Conservation (phyloP, 2,113 vertebrate species). For the Furnarius figulus region DNA sequence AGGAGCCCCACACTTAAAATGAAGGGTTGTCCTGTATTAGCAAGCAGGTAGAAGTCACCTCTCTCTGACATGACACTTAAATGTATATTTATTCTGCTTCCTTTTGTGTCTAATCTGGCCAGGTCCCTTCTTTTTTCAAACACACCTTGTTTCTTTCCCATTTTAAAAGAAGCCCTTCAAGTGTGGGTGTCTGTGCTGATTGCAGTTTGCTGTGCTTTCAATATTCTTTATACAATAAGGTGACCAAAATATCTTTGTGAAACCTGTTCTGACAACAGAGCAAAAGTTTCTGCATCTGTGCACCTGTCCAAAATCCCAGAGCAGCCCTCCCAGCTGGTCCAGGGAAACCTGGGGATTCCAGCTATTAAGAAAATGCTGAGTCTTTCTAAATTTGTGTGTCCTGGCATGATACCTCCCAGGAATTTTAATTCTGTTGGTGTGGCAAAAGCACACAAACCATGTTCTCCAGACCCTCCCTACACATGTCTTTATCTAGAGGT, state of each 20-base stretch:
- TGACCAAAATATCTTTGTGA: neutral
- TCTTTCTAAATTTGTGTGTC: neutral
- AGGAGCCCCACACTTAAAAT: neutral
- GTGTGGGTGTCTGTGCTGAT: neutral
- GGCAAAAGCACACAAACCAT: neutral
- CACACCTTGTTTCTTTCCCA: neutral
- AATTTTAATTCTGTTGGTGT: neutral
- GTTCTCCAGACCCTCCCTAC: neutral
- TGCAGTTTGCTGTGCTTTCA: neutral
- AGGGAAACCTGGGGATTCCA: neutral
- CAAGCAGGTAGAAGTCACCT: neutral
- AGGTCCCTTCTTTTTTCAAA: neutral
- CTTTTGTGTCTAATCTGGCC: neutral
- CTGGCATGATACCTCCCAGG: neutral
- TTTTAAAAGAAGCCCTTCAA: neutral
- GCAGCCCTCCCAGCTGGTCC: neutral
- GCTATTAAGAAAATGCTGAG: neutral
- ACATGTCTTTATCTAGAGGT: neutral
- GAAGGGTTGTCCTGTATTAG: neutral
- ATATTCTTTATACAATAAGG: neutral
- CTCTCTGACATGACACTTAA: neutral
- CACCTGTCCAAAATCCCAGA: neutral
- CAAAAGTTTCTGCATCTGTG: neutral
- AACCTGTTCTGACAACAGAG: neutral
- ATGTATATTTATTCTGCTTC: neutral